phyloP scores from a whole-genome alignment of 2,797 vertebrate genomes.

The Mionectes olivaceus region DNA sequence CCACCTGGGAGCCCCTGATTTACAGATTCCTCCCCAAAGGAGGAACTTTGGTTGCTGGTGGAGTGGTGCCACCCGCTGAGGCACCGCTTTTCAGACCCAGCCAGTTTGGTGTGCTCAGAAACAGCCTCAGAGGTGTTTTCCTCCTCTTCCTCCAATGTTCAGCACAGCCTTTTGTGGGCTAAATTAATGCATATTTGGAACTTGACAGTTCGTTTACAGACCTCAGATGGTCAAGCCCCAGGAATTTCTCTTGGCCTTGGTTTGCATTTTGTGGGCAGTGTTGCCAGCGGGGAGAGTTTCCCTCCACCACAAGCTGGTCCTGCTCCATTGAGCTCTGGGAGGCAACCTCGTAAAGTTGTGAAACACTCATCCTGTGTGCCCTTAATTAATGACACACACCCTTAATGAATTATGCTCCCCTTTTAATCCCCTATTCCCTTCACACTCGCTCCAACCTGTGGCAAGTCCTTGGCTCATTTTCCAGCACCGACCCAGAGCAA shows the following conservation, averaged over 20 bases:
- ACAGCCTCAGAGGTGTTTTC: not conserved
- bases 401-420: not conserved
- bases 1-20: not conserved
- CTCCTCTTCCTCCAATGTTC: not conserved
- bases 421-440: not conserved
- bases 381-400: not conserved
- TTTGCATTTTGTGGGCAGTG: not conserved
- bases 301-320: not conserved
- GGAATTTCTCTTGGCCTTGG: not conserved
- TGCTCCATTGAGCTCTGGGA: accelerated
- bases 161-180: not conserved
- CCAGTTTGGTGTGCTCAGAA: not conserved
- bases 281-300: not conserved
- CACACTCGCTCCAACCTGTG: accelerated
- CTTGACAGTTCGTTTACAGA: slow-evolving; percentile 15
- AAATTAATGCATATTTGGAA: slow-evolving; percentile 44
- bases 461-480: not conserved
- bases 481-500: accelerated
- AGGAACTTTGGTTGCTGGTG: not conserved
- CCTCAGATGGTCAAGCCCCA: not conserved
- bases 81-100: not conserved
- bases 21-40: not conserved
- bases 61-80: not conserved
- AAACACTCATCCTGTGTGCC: not conserved
- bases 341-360: not conserved